phyloP scores from a whole-genome alignment of 1,140 invertebrate genomes.

The Laupala kohalensis region DNA sequence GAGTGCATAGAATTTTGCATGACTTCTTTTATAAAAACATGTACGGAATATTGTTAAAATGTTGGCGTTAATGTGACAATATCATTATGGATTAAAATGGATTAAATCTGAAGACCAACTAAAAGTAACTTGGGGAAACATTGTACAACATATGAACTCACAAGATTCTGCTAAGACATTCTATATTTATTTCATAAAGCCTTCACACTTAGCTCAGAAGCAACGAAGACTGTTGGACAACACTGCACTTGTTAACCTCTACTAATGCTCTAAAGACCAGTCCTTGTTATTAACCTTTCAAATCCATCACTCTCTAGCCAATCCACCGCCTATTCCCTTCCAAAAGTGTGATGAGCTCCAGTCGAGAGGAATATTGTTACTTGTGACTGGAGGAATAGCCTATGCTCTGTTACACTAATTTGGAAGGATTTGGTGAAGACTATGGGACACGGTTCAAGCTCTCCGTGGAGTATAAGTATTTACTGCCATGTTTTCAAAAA shows the following conservation, averaged over 20 bases:
- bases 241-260: not conserved
- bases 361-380: not conserved
- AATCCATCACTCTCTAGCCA: not conserved
- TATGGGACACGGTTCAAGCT: not conserved
- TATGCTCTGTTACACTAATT: not conserved
- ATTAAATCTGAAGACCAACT: slow-evolving; percentile 1
- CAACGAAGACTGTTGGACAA: not conserved
- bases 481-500: slow-evolving; percentile 14
- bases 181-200: not conserved
- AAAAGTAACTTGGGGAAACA: too few relatives aligned
- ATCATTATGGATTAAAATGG: not conserved
- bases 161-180: not conserved
- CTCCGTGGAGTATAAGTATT: not conserved
- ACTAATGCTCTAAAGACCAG: not conserved
- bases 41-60: not conserved
- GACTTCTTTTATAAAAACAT: too few relatives aligned
- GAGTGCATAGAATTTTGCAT: too few relatives aligned
- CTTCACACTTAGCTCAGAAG: not conserved
- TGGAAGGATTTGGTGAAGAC: not conserved
- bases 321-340: not conserved
- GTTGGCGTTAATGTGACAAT: not conserved
- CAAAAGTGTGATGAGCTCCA: not conserved
- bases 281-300: not conserved
- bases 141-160: not conserved
- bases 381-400: not conserved